Evolutionary conservation across 2,113 vertebrate species (phyloP).

Genomic region (Chroicocephalus ridibundus): DNA sequence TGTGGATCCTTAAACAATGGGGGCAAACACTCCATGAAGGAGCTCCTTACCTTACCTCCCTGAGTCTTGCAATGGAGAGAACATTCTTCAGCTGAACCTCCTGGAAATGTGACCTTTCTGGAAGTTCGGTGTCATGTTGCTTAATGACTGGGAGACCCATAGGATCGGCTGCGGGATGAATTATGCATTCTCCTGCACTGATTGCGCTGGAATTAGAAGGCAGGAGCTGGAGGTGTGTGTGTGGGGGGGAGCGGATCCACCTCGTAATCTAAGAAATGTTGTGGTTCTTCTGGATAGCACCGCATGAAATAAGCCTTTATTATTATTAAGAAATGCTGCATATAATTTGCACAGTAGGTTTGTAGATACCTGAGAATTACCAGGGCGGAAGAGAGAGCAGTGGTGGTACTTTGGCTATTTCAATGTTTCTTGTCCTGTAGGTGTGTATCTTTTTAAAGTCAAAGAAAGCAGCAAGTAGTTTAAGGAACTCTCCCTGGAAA

Average conservation of each 20-base stretch:
- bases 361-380: background rate
- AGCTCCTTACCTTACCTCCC: background rate
- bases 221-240: background rate
- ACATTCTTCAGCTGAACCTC: background rate
- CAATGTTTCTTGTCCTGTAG: background rate
- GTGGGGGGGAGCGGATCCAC: background rate
- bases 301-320: background rate
- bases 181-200: background rate
- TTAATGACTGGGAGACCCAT: background rate
- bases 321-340: constrained; percentile 18
- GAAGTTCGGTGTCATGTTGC: background rate
- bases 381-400: background rate
- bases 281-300: background rate
- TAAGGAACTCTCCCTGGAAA: background rate
- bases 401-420: background rate
- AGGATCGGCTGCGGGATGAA: background rate
- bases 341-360: background rate
- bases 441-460: background rate
- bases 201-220: background rate
- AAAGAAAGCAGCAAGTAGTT: background rate
- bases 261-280: constrained; percentile 3
- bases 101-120: background rate
- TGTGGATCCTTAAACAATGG: background rate
- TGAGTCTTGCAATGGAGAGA: background rate
- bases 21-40: background rate